Base-by-base conservation (phyloP, 2,888 invertebrate species). In the Mactromeris polynyma region DNA sequence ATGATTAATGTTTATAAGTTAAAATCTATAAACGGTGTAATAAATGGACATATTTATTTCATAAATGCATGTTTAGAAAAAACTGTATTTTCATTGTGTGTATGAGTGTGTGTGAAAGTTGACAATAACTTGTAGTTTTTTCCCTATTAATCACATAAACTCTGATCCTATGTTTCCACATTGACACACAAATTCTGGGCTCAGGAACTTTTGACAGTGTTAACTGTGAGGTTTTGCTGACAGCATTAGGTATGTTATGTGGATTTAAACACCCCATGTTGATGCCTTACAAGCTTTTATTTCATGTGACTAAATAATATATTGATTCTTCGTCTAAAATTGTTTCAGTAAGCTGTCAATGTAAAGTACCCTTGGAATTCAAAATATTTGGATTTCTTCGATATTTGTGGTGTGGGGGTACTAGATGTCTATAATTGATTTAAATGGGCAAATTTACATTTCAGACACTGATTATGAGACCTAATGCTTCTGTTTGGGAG, bases 401-500 rank as follows among this genome's bases (percentile, higher is more conserved):
- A 81, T 81, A 26, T 46, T 81, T 64, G 46, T 86, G 51, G 69
- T 69, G 42, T 80, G 69, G 42, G 79, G 80, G 85, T 19, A 73
- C 80, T 81, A 33, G 81, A 81, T 81, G 51, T 86, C 26, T 81
- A 26, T 86, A 86, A 86, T 86, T 86, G 85, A 81, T 86, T 86
- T 86, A 81, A 86, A 86, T 86, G 58, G 85, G 69, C 46, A 46
- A 86, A 86, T 86, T 81, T 86, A 86, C 85, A 86, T 69, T 73
- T 64, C 26, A 64, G 64, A 11, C 26, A 36, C 54, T 38, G 58
- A 79, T 58, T 38, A 78, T 33, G 36, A 40, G 1, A 19, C 46
- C 42, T 85, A 21, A 54, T 51, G 31, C 54, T 58, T 42, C 9
- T 19, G n/a, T 78, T 54, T 42, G 58, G 84, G 84, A 84, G 78